Conservation (phyloP, 2,888 invertebrate species). For the Gisinianus flammeolus region DNA sequence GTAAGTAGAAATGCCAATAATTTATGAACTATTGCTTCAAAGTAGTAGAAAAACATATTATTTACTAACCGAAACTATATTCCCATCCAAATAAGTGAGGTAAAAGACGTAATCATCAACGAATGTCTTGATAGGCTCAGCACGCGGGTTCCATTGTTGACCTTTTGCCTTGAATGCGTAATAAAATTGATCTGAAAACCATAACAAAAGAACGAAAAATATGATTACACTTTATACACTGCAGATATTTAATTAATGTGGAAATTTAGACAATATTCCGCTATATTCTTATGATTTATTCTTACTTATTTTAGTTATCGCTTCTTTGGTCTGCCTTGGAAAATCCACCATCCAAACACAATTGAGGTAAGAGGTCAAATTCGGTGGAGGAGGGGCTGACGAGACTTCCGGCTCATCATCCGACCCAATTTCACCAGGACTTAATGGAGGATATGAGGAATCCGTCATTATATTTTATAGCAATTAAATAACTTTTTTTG, state of each 20-base stretch:
- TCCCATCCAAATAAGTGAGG: background rate
- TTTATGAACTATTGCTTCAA: background rate
- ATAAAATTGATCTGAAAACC: background rate
- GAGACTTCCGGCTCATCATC: background rate
- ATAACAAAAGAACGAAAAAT: too few relatives aligned
- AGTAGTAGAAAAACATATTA: background rate
- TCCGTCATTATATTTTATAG: background rate
- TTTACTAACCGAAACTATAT: background rate
- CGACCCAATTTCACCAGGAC: background rate
- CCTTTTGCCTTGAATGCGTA: background rate
- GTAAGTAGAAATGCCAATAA: background rate
- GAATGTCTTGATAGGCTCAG: background rate
- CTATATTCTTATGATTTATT: background rate
- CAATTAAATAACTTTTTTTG: background rate
- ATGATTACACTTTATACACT: background rate
- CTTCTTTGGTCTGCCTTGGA: background rate
- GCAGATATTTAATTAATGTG: background rate
- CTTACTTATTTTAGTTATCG: conserved; percentile 1
- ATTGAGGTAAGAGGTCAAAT: background rate
- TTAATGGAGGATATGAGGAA: too few relatives aligned
- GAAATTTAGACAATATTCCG: background rate
- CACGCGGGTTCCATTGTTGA: background rate
- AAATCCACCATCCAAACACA: background rate
- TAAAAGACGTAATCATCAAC: background rate
- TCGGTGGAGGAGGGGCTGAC: background rate